Evolutionary conservation across 2,797 vertebrate species (phyloP).

Genomic region (Sphenodon punctatus): DNA sequence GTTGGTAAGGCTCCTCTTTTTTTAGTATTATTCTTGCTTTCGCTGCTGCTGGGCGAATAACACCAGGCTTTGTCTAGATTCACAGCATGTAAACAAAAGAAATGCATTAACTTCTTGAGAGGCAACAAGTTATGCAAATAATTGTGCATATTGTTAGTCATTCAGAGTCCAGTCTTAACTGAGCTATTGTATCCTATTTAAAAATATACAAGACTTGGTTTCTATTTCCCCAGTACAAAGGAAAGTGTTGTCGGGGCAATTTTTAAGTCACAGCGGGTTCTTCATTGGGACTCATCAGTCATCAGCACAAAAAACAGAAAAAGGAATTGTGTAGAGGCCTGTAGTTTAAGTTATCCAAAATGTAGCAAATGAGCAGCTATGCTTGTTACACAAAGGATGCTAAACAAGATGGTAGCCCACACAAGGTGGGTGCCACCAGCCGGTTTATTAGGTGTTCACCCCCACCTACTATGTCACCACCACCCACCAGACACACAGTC

Average conservation of each 20-base stretch:
- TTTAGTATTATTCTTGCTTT: slow-evolving; percentile 78
- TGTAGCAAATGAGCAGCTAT: no score
- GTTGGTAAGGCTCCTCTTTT: slow-evolving; percentile 73
- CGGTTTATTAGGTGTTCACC: no score
- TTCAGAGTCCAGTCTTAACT: background rate
- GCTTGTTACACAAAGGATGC: no score
- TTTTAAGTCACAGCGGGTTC: background rate
- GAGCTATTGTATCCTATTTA: no score
- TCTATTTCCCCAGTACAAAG: background rate
- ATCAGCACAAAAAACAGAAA: background rate
- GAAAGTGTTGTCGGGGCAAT: background rate
- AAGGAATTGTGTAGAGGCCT: no score
- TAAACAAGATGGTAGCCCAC: no score
- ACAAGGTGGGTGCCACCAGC: no score
- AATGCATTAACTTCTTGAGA: background rate
- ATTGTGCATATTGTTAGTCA: background rate
- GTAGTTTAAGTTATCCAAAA: no score
- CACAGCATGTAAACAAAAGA: background rate
- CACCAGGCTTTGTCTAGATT: slow-evolving; percentile 88
- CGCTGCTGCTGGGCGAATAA: slow-evolving; percentile 84
- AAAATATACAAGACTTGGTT: no score
- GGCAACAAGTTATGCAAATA: background rate
- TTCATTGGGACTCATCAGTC: background rate
- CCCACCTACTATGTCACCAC: no score
- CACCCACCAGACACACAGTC: no score